Percentiles rank a stretch among this genome's conserved stretches.
phyloP scores from a whole-genome alignment of 2,113 vertebrate genomes.

The Lepisosteus oculatus region DNA sequence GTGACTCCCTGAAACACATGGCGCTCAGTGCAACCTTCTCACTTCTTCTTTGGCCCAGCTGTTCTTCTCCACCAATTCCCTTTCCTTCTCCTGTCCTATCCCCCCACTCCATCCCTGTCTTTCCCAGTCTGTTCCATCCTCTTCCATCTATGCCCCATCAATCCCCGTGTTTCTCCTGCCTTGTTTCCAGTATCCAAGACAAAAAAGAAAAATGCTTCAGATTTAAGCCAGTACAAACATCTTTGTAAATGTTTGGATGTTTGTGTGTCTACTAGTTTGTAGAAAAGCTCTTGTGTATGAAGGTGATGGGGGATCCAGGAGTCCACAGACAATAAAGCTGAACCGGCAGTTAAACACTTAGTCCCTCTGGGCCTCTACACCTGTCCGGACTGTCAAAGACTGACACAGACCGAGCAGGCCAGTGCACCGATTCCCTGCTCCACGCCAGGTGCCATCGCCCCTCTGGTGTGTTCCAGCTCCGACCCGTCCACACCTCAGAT shows the following conservation, averaged over 20 bases:
- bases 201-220: constrained; percentile 18
- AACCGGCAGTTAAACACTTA: no score
- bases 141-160: constrained; percentile 2
- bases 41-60: neutral
- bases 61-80: neutral
- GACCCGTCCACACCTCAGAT: no score
- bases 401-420: no score
- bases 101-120: neutral
- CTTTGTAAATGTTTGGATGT: constrained; percentile 26
- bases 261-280: neutral
- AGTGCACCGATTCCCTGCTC: no score
- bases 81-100: neutral
- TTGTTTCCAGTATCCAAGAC: constrained; percentile 24
- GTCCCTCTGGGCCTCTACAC: no score
- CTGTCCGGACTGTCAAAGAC: no score
- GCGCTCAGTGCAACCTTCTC: neutral
- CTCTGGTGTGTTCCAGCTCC: no score
- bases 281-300: neutral
- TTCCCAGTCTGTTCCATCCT: neutral
- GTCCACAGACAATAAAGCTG: no score
- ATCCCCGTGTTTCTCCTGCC: constrained; percentile 17
- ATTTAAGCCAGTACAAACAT: constrained; percentile 22
- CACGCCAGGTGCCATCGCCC: no score
- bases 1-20: no score
- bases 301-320: neutral